Percentiles rank a stretch among this genome's conserved stretches.
phyloP scores from a whole-genome alignment of 2,888 invertebrate species.

The Pollenia angustigena region DNA sequence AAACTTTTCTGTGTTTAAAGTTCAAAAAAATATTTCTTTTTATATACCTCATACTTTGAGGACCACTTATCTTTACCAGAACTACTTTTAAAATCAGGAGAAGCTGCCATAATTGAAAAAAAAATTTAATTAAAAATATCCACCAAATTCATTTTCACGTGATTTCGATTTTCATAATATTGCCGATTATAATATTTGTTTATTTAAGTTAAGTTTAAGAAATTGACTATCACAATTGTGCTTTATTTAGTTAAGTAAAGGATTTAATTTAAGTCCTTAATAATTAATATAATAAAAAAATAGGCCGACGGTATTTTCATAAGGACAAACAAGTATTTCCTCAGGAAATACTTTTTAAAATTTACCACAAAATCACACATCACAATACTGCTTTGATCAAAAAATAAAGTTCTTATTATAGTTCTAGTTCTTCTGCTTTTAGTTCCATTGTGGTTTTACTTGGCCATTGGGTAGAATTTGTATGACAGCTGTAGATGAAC shows the following conservation, averaged over 20 bases:
- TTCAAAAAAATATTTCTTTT: too few species aligned
- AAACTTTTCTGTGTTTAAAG: too few species aligned
- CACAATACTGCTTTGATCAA: slow-evolving; percentile 76
- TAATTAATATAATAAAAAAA: slow-evolving; percentile 10
- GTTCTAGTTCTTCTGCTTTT: slow-evolving; percentile 4
- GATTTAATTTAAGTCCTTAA: slow-evolving; percentile 69
- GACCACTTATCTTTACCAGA: too few species aligned
- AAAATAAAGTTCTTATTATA: too few species aligned
- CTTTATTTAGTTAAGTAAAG: slow-evolving; percentile 70
- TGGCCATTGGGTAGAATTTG: slow-evolving; percentile 79
- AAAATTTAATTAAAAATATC: too few species aligned
- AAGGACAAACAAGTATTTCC: slow-evolving; percentile 71
- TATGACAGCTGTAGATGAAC: slow-evolving; percentile 76
- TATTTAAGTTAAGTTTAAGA: slow-evolving; percentile 69
- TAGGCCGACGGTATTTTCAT: slow-evolving; percentile 67
- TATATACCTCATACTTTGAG: too few species aligned
- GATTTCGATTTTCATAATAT: not conserved
- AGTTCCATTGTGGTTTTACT: slow-evolving; percentile 75
- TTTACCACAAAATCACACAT: slow-evolving; percentile 69
- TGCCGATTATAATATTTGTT: slow-evolving; percentile 22
- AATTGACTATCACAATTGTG: slow-evolving; percentile 77
- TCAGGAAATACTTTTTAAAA: slow-evolving; percentile 74
- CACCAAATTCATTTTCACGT: too few species aligned
- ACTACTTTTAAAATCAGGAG: too few species aligned
- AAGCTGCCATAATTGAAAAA: too few species aligned